Base-by-base conservation (phyloP, 1,140 invertebrate genomes). In the Carposina sasakii region DNA sequence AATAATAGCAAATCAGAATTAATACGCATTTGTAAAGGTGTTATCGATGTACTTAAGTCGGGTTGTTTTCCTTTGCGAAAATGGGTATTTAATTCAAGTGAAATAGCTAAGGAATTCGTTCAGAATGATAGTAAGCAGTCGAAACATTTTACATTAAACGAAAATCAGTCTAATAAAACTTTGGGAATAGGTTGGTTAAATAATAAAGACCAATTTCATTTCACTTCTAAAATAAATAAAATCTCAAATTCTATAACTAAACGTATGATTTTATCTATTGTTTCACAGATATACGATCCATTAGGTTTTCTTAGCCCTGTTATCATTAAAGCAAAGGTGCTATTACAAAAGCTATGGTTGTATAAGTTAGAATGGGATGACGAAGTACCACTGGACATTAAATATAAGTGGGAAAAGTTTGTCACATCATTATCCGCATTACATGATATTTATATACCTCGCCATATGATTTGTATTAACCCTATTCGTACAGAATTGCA, bases 31-130 rank as follows among this genome's bases (percentile, higher is more conserved):
- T 53, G 43, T 28, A 13, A 55, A 24, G 36, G 52, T 42, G 23
- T 60, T 9, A 53, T 23, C 8, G 26, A 5, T n/a, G 15, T 60
- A 24, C 31, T 84, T 6, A 21, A 40, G 33, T 47, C 20, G 9
- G 71, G 60, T 34, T 71, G 73, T 20, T 76, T 86, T 42, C 12
- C 64, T 23, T 49, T 82, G 17, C 52, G 71, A 37, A 85, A 85
- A 68, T 86, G 78, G 75, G 43, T 52, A 2, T 56, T 57, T 44
- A 61, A 61, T 46, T 56, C 48, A n/a, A n/a, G n/a, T n/a, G 45
- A 61, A 16, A 51, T 58, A 28, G 24, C 61, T 16, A 52, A 61
- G 26, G 36, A 52, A 20, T 39, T 16, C 37, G 40, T 56, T 36
- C 34, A 30, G 4, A 23, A 30, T 23, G n/a, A 26, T n/a, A n/a